Base-by-base conservation (phyloP, 2,888 invertebrate species). In the Phyllotreta cruciferae region DNA sequence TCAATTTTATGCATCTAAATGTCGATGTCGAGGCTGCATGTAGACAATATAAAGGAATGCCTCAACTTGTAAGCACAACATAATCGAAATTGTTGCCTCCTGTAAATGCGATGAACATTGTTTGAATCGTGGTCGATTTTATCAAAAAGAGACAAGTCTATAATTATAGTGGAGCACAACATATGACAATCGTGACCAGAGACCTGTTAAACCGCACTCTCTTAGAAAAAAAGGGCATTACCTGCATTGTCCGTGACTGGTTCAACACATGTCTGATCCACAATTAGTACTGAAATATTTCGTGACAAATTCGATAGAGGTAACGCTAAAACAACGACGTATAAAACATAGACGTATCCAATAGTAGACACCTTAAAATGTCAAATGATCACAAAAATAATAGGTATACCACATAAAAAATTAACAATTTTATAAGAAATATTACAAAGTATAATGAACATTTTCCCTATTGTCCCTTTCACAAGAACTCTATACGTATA, bases 201-300 rank as follows among this genome's bases (percentile, higher is more conserved):
- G 73, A 78, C 73, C 76, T 78, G 78, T 75, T 76, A 78, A 77
- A 77, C 78, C 77, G 73, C 78, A 77, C 71, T 71, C 65, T 66
- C 66, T 24, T 24, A 24, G 24, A 68, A 65, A 72, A 70, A 73
- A 75, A 74, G 74, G 75, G 76, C 72, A 73, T 71, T 70, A 71
- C 73, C 72, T 71, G 73, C 71, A 74, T 76, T 77, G 75, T 77
- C 73, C 75, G 73, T 72, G 74, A 70, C 71, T 70, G 73, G 70
- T 72, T 71, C 71, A 75, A 77, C 79, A 79, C 79, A 79, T 79
- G 79, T 78, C 76, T 73, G 69, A 74, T 71, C 72, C 73, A 73
- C 78, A 78, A 79, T 79, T 79, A 78, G 74, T 74, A 75, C 73
- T 69, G 71, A 77, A 73, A 76, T 72, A 74, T 77, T 71, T 77